Percentiles rank a stretch among this genome's conserved stretches.
Evolutionary conservation across 2,113 vertebrate species (phyloP).

Genomic region (Notarius lentiginosus): DNA sequence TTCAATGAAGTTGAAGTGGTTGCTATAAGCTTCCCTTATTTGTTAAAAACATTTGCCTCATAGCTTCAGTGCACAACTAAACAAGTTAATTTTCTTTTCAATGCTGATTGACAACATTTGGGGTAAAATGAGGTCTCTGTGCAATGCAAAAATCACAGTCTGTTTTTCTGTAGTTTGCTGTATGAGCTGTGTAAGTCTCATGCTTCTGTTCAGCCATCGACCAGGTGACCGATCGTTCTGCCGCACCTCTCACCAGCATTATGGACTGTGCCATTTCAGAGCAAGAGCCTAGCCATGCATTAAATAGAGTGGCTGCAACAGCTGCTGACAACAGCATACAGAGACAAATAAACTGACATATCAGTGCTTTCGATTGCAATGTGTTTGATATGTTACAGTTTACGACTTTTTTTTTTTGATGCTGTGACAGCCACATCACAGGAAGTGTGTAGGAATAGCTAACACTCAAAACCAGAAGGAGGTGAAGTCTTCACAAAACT

Average conservation of each 20-base stretch:
- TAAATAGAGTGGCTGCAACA: constrained; percentile 51
- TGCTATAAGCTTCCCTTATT: not conserved
- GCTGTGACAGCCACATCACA: not conserved
- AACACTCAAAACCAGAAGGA: not conserved
- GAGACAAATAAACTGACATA: constrained; percentile 44
- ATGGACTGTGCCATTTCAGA: constrained; percentile 38
- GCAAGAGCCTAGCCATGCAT: constrained; percentile 50
- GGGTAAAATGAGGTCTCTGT: not conserved
- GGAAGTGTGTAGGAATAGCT: not conserved
- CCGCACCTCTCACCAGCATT: constrained; percentile 25
- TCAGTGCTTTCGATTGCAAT: not conserved
- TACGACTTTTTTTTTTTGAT: not conserved
- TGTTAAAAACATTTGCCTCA: not conserved
- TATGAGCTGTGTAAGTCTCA: not conserved
- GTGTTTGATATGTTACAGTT: not conserved
- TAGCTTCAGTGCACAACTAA: not conserved
- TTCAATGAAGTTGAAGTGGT: not conserved
- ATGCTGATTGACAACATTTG: not conserved
- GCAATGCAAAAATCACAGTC: not conserved
- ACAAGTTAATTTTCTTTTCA: not conserved
- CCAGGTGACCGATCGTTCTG: constrained; percentile 37
- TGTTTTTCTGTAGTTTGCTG: not conserved
- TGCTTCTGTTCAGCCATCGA: not conserved
- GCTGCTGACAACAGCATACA: constrained; percentile 45
- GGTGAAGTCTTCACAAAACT: not conserved